A percentile compares a stretch with the other conserved stretches of the same genome.
phyloP scores from a whole-genome alignment of 1,140 invertebrate genomes.

The Scaptodrosophila lebanonensis region DNA sequence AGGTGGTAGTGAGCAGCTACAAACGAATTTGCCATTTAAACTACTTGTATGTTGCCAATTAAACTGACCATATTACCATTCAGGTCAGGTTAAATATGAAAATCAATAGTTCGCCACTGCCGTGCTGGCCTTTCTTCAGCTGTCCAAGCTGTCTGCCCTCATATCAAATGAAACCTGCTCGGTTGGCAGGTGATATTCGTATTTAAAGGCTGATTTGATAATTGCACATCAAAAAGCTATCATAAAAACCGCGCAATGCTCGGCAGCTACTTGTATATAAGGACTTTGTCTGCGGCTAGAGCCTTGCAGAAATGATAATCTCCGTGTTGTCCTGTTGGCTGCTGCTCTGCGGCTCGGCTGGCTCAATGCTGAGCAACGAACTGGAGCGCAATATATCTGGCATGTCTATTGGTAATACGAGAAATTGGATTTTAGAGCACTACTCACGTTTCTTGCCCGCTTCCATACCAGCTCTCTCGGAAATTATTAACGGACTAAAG shows the following conservation, averaged over 20 bases:
- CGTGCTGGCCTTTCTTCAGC: slow-evolving; percentile 2
- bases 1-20: too few relatives aligned
- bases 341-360: slow-evolving; percentile 5
- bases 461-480: slow-evolving; percentile 50
- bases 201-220: slow-evolving; percentile 45
- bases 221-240: slow-evolving; percentile 44
- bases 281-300: slow-evolving; percentile 1
- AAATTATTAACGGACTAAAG: slow-evolving; percentile 61
- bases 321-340: not conserved
- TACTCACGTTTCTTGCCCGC: not conserved
- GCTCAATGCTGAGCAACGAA: slow-evolving; percentile 16
- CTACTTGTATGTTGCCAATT: too few relatives aligned
- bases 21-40: too few relatives aligned
- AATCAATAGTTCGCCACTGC: slow-evolving; percentile 32
- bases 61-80: not conserved
- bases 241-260: slow-evolving; percentile 14
- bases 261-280: too few relatives aligned
- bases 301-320: slow-evolving; percentile 13
- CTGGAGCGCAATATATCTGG: slow-evolving; percentile 39
- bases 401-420: slow-evolving; percentile 39
- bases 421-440: not conserved
- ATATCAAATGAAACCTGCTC: not conserved
- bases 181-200: slow-evolving; percentile 49
- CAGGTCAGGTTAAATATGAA: slow-evolving; percentile 48
- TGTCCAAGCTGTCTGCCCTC: slow-evolving; percentile 18